phyloP scores from a whole-genome alignment of 2,113 vertebrate species.

The Microcebus murinus region DNA sequence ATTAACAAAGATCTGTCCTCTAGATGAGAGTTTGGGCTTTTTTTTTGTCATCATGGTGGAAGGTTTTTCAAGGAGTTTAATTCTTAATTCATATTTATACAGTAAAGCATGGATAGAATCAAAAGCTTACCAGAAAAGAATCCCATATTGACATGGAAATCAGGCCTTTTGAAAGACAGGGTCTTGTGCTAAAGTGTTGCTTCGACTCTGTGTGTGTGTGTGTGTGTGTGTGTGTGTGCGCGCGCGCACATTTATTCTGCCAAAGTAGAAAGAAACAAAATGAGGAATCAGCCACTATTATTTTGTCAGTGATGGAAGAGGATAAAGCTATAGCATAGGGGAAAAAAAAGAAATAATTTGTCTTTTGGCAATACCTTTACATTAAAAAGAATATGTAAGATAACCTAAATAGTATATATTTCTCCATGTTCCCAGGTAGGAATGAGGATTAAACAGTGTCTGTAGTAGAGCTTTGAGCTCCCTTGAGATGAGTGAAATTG shows the following conservation, averaged over 20 bases:
- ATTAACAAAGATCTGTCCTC: slow-evolving; percentile 6
- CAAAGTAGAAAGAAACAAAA: slow-evolving; percentile 49
- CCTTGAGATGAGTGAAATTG: slow-evolving; percentile 19
- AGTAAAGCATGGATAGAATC: slow-evolving; percentile 9
- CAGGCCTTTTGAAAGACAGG: slow-evolving; percentile 47
- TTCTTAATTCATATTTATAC: slow-evolving; percentile 41
- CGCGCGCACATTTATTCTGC: slow-evolving; percentile 13
- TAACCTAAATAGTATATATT: background rate
- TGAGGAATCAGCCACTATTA: background rate
- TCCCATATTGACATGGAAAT: slow-evolving; percentile 47
- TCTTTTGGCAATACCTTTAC: slow-evolving; percentile 22
- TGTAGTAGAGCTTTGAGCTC: background rate
- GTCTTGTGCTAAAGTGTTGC: slow-evolving; percentile 13
- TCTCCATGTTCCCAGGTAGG: slow-evolving; percentile 5
- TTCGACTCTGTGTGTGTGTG: background rate
- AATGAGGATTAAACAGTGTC: slow-evolving; percentile 23
- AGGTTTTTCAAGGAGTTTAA: slow-evolving; percentile 40
- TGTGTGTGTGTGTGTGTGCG: background rate
- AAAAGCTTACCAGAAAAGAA: slow-evolving; percentile 52
- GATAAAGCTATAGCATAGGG: background rate
- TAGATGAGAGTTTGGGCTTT: background rate
- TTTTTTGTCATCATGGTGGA: background rate
- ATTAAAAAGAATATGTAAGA: background rate
- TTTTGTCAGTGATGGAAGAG: slow-evolving; percentile 10
- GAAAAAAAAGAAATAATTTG: background rate